phyloP scores from a whole-genome alignment of 2,113 vertebrate species.

The Labeo catla region DNA sequence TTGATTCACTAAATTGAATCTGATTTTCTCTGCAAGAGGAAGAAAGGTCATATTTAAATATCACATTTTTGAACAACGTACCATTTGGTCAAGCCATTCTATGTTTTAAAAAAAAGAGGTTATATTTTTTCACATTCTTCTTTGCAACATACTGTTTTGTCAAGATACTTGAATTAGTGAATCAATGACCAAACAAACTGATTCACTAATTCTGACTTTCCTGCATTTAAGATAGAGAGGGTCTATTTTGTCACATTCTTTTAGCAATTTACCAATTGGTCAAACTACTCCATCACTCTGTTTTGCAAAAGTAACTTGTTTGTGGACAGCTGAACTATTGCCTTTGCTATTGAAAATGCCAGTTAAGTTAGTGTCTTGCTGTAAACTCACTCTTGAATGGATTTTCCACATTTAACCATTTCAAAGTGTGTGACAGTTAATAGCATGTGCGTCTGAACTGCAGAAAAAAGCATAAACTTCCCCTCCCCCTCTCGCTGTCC shows the following conservation, averaged over 20 bases:
- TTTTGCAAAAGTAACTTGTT: background rate
- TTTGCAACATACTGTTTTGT: no score
- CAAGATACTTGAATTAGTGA: background rate
- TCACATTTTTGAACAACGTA: no score
- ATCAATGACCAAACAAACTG: background rate
- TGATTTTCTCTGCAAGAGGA: no score
- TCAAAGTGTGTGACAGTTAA: constrained; percentile 19
- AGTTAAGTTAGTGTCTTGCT: background rate
- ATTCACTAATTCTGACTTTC: background rate
- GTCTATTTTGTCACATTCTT: background rate
- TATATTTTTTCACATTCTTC: no score
- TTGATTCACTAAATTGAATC: no score
- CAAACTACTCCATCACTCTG: background rate
- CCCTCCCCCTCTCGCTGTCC: constrained; percentile 23
- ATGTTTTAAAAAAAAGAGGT: background rate
- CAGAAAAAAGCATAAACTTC: constrained; percentile 14
- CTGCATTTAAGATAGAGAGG: background rate
- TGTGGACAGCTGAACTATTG: background rate
- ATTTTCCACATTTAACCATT: constrained; percentile 30
- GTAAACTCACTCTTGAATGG: background rate
- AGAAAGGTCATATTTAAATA: no score
- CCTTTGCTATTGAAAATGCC: background rate
- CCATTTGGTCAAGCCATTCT: background rate
- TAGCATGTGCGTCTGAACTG: constrained; percentile 36
- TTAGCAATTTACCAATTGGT: background rate